Percentiles rank a stretch among this genome's conserved stretches.
phyloP scores from a whole-genome alignment of 2,113 vertebrate species.

The Callochromis pleurospilus region DNA sequence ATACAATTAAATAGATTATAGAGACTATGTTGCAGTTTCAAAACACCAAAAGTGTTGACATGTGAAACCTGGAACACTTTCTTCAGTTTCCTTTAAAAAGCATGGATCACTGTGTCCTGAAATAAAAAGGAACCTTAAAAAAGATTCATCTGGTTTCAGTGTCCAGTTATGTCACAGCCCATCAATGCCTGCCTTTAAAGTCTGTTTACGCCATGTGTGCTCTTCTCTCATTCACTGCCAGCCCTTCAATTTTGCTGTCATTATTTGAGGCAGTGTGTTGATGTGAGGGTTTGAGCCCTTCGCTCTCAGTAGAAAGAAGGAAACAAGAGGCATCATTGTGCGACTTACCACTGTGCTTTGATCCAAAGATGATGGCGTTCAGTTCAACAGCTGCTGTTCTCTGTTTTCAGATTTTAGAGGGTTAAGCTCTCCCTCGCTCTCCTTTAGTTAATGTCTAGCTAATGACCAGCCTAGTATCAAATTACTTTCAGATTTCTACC shows the following conservation, averaged over 20 bases:
- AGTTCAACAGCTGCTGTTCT: conserved; percentile 1
- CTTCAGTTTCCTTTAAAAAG: background rate
- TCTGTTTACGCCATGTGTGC: background rate
- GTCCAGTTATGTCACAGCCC: background rate
- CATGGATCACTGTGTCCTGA: background rate
- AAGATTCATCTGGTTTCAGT: background rate
- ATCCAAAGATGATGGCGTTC: background rate
- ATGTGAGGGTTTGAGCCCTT: background rate
- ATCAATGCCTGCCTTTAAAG: background rate
- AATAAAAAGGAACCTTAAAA: background rate
- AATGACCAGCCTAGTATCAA: background rate
- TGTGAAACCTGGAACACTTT: background rate
- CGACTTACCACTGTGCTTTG: background rate
- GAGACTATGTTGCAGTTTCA: background rate
- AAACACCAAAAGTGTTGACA: background rate
- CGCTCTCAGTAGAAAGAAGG: background rate
- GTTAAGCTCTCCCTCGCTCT: background rate
- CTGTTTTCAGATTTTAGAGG: background rate
- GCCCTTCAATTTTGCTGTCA: conserved; percentile 1
- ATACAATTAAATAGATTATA: background rate
- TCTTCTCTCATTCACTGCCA: background rate
- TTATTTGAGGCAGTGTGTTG: background rate
- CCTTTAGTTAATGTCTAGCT: background rate
- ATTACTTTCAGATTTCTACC: background rate
- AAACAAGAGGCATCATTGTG: background rate